phyloP scores from a whole-genome alignment of 2,797 vertebrate genomes.

The Buceros bicornis region DNA sequence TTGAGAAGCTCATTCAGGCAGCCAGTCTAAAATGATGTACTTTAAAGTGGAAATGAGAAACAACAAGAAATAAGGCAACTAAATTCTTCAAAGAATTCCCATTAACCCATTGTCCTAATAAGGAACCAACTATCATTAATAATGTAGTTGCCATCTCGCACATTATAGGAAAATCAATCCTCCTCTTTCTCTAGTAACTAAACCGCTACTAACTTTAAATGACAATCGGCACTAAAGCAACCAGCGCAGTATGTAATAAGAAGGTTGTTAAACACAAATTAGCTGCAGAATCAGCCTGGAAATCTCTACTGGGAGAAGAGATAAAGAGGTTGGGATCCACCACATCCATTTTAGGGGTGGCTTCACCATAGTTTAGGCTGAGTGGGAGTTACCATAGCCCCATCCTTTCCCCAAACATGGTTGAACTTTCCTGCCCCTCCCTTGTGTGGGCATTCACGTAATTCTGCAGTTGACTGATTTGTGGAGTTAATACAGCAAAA shows the following conservation, averaged over 20 bases:
- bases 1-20: neutral
- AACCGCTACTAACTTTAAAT: neutral
- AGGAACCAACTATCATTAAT: neutral
- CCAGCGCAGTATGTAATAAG: neutral
- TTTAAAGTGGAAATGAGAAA: neutral
- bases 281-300: constrained; percentile 11
- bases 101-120: neutral
- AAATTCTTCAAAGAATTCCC: neutral
- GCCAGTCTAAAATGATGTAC: neutral
- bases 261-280: constrained; percentile 21
- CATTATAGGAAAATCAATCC: neutral
- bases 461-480: neutral
- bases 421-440: neutral
- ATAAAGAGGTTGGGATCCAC: neutral
- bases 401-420: neutral
- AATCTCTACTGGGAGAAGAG: neutral
- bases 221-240: neutral
- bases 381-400: neutral
- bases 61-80: neutral
- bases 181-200: neutral
- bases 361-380: neutral
- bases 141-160: neutral
- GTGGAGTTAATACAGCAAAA: neutral
- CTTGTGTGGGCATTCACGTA: neutral
- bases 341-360: neutral